Evolutionary conservation across 2,113 vertebrate genomes (phyloP).

Genomic region (Sorex araneus): DNA sequence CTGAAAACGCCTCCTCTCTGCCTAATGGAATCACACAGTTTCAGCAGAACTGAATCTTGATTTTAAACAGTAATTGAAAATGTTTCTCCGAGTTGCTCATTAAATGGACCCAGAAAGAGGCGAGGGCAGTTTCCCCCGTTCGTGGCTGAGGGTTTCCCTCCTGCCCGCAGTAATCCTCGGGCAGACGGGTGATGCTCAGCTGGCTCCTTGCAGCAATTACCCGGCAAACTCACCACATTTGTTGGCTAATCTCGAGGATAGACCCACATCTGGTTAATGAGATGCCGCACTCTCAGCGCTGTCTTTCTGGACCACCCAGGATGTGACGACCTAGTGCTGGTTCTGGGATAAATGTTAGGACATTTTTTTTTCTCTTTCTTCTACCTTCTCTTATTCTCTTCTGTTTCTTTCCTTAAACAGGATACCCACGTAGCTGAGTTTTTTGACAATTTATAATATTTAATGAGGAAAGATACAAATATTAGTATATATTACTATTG

Average conservation of each 20-base stretch:
- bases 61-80: conserved; percentile 35
- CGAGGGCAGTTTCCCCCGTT: neutral
- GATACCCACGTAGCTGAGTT: conserved; percentile 33
- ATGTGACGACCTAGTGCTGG: neutral
- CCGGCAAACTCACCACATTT: neutral
- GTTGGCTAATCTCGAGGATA: conserved; percentile 50
- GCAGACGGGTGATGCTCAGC: neutral
- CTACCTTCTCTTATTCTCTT: neutral
- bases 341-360: neutral
- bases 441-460: conserved; percentile 11
- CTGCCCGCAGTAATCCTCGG: conserved; percentile 21
- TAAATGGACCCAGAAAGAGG: neutral
- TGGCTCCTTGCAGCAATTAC: neutral
- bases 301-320: neutral
- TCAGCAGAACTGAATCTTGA: conserved; percentile 45
- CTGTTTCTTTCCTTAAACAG: neutral
- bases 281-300: neutral
- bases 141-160: neutral
- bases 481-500: neutral
- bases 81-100: neutral
- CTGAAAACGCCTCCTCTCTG: neutral
- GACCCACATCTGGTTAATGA: neutral
- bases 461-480: neutral
- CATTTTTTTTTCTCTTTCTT: neutral
- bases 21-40: conserved; percentile 9